Conservation (phyloP, 2,113 vertebrate genomes). For the Lepus timidus region DNA sequence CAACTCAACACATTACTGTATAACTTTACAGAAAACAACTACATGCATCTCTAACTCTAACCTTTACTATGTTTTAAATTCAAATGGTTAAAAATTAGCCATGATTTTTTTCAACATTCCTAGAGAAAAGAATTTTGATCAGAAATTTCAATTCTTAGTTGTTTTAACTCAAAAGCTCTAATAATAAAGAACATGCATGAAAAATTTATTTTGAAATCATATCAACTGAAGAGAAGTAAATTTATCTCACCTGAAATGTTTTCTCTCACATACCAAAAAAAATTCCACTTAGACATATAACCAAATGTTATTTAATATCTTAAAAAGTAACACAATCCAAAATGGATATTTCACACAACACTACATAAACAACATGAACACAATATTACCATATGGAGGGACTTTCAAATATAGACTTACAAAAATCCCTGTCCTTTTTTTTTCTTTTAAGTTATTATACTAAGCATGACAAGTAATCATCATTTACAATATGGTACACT, state of each 20-base stretch:
- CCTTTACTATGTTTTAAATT: not conserved
- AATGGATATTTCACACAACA: slow-evolving; percentile 97
- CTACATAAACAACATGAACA: slow-evolving; percentile 98
- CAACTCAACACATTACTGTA: not conserved
- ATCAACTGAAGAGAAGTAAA: slow-evolving; percentile 64
- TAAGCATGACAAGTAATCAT: slow-evolving; percentile 99
- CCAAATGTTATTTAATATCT: slow-evolving; percentile 99
- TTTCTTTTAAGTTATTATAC: slow-evolving; percentile 96
- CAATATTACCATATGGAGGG: slow-evolving; percentile 97
- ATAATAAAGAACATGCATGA: slow-evolving; percentile 3
- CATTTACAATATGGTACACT: slow-evolving; percentile 98
- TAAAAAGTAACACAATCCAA: slow-evolving; percentile 99
- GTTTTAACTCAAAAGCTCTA: slow-evolving; percentile 28
- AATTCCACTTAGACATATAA: slow-evolving; percentile 92
- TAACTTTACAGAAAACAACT: slow-evolving; percentile 16
- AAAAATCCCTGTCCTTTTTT: slow-evolving; percentile 95
- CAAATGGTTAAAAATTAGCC: not conserved
- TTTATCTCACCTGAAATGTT: slow-evolving; percentile 34
- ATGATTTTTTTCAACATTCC: not conserved
- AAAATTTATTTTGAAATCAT: slow-evolving; percentile 31
- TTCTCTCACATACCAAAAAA: slow-evolving; percentile 81
- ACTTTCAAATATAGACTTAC: slow-evolving; percentile 99
- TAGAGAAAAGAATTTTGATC: slow-evolving; percentile 20
- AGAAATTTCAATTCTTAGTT: slow-evolving; percentile 26
- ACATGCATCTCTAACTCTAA: not conserved